Evolutionary conservation across 2,888 invertebrate species (phyloP).

Genomic region (Escarpia spicata): DNA sequence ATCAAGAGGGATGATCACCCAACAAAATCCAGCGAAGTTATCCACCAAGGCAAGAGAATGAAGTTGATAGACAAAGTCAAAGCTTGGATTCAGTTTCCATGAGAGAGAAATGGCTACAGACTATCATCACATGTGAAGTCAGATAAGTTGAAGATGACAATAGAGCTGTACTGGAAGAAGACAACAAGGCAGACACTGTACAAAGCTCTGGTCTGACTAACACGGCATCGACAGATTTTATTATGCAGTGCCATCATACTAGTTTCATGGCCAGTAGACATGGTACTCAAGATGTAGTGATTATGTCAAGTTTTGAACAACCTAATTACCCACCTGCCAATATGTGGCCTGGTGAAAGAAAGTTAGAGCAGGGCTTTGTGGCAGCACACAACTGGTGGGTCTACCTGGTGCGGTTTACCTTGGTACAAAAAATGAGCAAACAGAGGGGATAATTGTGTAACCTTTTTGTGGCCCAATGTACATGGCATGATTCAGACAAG

Average conservation of each 20-base stretch:
- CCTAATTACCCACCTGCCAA: conserved; percentile 8
- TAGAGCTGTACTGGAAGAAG: too few species aligned
- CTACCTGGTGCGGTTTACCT: background rate
- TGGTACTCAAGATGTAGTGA: background rate
- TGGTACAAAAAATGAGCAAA: background rate
- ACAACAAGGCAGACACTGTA: too few species aligned
- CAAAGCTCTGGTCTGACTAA: background rate
- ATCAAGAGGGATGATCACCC: too few species aligned
- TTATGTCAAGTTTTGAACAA: background rate
- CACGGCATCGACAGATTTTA: background rate
- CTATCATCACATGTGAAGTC: too few species aligned
- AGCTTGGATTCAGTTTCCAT: too few species aligned
- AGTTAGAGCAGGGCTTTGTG: background rate
- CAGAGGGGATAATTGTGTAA: background rate
- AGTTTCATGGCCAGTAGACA: background rate
- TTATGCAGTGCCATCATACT: background rate
- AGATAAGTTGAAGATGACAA: too few species aligned
- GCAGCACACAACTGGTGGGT: background rate
- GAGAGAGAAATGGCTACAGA: too few species aligned
- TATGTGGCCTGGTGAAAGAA: background rate
- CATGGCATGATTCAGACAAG: background rate
- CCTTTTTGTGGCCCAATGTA: background rate
- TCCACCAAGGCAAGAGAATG: too few species aligned
- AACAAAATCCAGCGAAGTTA: too few species aligned
- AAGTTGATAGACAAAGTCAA: too few species aligned